These are phyloP conservation scores for Ormyrus pomaceus DNA, from an alignment of 2,888 invertebrate genomes.

Conservation along the genomic window DNA sequence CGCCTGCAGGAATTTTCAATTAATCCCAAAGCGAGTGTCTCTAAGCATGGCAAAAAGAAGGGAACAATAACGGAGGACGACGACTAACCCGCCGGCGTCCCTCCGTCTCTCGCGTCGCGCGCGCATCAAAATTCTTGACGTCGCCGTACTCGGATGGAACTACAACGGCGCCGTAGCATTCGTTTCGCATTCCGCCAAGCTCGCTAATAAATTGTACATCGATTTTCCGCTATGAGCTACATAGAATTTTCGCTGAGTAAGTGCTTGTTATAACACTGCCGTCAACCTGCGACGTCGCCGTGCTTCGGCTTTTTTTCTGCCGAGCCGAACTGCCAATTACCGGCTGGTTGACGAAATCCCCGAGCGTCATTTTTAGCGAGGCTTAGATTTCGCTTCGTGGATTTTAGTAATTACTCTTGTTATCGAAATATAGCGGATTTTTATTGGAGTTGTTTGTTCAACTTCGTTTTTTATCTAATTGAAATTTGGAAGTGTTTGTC, in stretches of 20 bases:
- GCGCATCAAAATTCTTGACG: constrained; percentile 41
- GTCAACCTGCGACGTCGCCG: no score
- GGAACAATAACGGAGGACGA: neutral
- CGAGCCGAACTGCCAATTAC: no score
- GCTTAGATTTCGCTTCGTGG: no score
- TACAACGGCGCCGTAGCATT: constrained; percentile 6
- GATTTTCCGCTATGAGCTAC: constrained; percentile 28
- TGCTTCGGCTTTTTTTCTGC: no score
- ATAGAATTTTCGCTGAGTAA: constrained; percentile 41
- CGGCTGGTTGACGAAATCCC: no score
- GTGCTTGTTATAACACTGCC: constrained; percentile 13
- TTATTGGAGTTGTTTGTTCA: no score
- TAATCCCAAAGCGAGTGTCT: constrained; percentile 14
- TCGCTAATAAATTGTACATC: constrained; percentile 59
- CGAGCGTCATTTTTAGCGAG: no score
- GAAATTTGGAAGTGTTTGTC: no score
- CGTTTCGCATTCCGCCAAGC: constrained; percentile 59
- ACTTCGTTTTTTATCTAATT: no score
- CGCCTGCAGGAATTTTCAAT: constrained; percentile 18
- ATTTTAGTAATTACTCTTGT: no score
- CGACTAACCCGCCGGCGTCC: neutral
- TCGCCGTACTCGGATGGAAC: constrained; percentile 20
- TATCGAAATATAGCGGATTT: no score
- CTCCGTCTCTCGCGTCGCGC: neutral
- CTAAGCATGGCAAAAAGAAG: neutral